Base-by-base conservation (phyloP, 2,797 vertebrate species). In the Gymnoscopelus microlampas region DNA sequence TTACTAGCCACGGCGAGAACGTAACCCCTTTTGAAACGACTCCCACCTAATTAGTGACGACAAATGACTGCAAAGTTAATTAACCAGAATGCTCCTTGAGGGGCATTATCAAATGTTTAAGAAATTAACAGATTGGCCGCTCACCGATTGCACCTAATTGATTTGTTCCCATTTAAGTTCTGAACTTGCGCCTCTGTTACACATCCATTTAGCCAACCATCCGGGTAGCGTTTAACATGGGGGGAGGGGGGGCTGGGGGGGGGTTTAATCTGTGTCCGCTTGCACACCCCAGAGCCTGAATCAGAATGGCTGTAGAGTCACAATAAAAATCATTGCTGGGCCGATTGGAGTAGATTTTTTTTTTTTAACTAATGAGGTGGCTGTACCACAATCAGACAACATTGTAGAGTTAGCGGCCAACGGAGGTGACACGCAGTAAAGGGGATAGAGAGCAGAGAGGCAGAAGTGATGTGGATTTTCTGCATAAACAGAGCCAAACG, bases 91-190 rank as follows among this genome's bases (percentile, higher is more conserved):
- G 74, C 81, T 91, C 90, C 92, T 91, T 84, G 69, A 79, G 90
- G 89, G 90, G 77, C 80, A 78, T 88, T 89, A 84, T 91, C 83
- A 91, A 91, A 92, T 91, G 87, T 93, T 90, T 86, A 90, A 88
- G 80, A 93, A 93, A 90, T 93, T 78, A 92, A 90, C 85, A 88
- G 83, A 91, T 91, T 89, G 84, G 86, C 88, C 83, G 85, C 90
- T 89, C 79, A 81, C 83, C 80, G 85, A 89, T 87, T 92, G 89
- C 66, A 76, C 77, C 78, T 91, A 93, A 94, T 91, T 93, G 90
- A 93, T 93, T 93, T 88, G 85, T 89, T 93, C 88, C 83, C 80
- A 80, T 90, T 89, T 80, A 83, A 81, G 83, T 88, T 87, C 85
- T 84, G 89, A 88, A 85, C 85, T 76, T n/a, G n/a, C 60, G 15